Evolutionary conservation across 1,140 invertebrate genomes (phyloP), one percentile per base, ranked within the genome.

Genomic region (Lordiphosa mommai): DNA sequence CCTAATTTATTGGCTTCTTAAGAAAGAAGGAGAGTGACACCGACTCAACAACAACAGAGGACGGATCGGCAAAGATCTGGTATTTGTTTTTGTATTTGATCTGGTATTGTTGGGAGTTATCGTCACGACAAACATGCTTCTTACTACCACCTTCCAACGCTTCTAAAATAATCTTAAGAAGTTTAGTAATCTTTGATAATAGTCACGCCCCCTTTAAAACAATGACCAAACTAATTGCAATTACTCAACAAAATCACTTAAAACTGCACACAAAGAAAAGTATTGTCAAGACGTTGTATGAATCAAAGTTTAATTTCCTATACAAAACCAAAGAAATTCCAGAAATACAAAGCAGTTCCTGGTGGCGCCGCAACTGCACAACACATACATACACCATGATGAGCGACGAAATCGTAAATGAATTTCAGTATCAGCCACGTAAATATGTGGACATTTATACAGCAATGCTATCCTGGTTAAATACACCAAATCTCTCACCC

Each of bases 391-490:
- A 4, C n/a, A 27, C 9, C 20, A 40, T 13, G 2, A 55, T 43
- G 13, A 43, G 13, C 17, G 29, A 33, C 7, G n/a, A 20, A 6
- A 2, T 8, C 16, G 14, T 7, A 10, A 38, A 4, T 8, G 14
- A 10, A 4, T 23, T 6, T 8, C 4, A 29, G n/a, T 2, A 17
- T 16, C 44, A 33, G 27, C 27, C 43, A 33, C 23, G n/a, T 10
- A 30, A 29, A 9, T 32, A 12, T 9, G 34, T 4, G 2, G 64
- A 61, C 32, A 29, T 51, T 0, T 57, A 44, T 36, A n/a, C 20
- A 6, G 36, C 29, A 4, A 36, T 51, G 5, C 7, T 20, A 2
- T 20, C 47, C 13, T 57, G 43, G 56, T 9, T 72, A 3, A 60
- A 41, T 34, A 13, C 29, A 2, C 36, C 48, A 5, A 50, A 67